These are phyloP conservation scores for Anastrepha obliqua DNA, from an alignment of 1,140 invertebrate species.

Conservation along the genomic window DNA sequence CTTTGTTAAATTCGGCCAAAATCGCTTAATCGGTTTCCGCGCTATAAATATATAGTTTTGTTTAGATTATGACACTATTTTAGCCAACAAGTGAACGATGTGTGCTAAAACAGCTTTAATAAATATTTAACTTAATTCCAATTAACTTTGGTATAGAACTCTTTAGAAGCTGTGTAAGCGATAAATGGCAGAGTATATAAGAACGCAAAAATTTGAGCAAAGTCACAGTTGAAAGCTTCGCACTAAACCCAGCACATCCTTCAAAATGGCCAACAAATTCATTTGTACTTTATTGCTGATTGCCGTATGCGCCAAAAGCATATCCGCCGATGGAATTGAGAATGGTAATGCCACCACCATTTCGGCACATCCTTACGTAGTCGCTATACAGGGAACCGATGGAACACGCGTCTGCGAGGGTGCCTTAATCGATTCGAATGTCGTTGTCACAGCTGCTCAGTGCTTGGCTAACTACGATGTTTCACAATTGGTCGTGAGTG, in stretches of 20 bases:
- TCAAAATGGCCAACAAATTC: conserved; percentile 60
- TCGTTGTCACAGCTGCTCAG: conserved; percentile 79
- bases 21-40: too few species aligned
- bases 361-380: conserved; percentile 77
- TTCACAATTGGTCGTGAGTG: neutral
- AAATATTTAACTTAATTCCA: neutral
- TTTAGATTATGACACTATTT: neutral
- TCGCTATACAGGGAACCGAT: conserved; percentile 74
- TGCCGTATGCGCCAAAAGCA: neutral
- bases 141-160: neutral
- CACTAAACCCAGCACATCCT: too few species aligned
- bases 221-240: too few species aligned
- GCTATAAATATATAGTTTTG: conserved; percentile 32
- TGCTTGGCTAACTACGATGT: conserved; percentile 70
- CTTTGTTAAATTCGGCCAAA: too few species aligned
- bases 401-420: conserved; percentile 78
- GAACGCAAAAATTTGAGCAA: neutral
- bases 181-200: neutral
- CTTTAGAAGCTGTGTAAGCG: neutral
- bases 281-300: neutral
- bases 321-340: conserved; percentile 72
- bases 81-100: neutral
- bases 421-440: conserved; percentile 75
- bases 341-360: conserved; percentile 76
- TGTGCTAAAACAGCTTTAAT: neutral